Conservation (phyloP, 2,797 vertebrate species). For the Poeciliopsis paucimaculata region DNA sequence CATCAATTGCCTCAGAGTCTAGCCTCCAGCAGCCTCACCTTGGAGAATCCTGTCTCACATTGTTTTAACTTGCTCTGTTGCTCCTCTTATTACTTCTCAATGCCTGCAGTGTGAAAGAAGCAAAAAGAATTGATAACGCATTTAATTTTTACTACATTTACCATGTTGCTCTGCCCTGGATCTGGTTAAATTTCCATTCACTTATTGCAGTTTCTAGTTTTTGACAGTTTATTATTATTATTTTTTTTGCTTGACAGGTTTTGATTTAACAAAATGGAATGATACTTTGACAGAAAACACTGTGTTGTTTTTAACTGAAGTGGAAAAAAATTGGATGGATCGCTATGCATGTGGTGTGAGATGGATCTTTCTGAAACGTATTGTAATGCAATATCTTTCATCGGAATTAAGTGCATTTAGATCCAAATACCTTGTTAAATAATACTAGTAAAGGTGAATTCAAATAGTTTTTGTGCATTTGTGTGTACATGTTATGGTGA, state of each 20-base stretch:
- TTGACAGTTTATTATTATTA: no score
- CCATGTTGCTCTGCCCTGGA: not conserved
- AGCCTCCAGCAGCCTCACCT: conserved; percentile 50
- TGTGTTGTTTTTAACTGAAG: no score
- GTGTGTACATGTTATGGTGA: not conserved
- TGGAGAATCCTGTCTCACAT: conserved; percentile 35
- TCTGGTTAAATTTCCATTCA: not conserved
- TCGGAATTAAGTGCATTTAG: not conserved
- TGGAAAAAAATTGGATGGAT: not conserved
- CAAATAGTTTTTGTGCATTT: not conserved
- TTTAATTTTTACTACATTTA: conserved; percentile 1
- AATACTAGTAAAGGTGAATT: not conserved
- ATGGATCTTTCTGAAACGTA: not conserved
- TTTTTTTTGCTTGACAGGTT: not conserved
- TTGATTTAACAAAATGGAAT: not conserved
- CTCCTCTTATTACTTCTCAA: conserved; percentile 38
- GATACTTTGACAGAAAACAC: not conserved
- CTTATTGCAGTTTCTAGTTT: not conserved
- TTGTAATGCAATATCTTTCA: not conserved
- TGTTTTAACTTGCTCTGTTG: conserved; percentile 58
- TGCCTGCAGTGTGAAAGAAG: conserved; percentile 5
- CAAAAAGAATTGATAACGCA: conserved; percentile 11
- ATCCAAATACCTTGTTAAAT: not conserved
- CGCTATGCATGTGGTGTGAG: not conserved
- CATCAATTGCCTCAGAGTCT: conserved; percentile 43